These are phyloP conservation scores for Sphenodon punctatus DNA, from an alignment of 2,797 vertebrate species.

Conservation along the genomic window DNA sequence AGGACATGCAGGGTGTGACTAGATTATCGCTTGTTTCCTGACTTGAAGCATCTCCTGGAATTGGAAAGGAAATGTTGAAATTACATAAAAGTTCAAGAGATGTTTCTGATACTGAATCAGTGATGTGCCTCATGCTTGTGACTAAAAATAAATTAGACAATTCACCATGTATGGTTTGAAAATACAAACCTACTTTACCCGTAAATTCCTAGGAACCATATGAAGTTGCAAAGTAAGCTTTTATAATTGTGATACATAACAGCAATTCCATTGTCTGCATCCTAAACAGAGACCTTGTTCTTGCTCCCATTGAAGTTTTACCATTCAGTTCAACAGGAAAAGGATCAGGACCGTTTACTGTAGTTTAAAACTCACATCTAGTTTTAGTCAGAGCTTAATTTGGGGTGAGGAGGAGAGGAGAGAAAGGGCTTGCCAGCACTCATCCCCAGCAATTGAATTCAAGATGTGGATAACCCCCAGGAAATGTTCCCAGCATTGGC, in stretches of 20 bases:
- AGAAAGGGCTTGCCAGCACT: too few relatives aligned
- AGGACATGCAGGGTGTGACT: constrained; percentile 11
- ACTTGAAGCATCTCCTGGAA: constrained; percentile 38
- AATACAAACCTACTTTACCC: neutral
- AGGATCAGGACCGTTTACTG: constrained; percentile 32
- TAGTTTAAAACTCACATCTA: constrained; percentile 48
- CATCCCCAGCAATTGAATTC: too few relatives aligned
- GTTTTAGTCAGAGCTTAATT: too few relatives aligned
- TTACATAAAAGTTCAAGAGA: constrained; percentile 6
- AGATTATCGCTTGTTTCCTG: constrained; percentile 54
- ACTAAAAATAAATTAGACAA: constrained; percentile 1
- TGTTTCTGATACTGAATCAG: neutral
- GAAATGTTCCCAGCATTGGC: too few relatives aligned
- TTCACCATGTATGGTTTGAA: neutral
- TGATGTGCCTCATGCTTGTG: neutral
- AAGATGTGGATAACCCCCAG: too few relatives aligned
- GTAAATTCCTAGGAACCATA: neutral
- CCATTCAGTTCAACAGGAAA: constrained; percentile 24
- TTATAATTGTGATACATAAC: too few relatives aligned
- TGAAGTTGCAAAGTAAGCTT: constrained; percentile 19
- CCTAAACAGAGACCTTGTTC: constrained; percentile 19
- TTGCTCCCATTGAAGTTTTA: constrained; percentile 27
- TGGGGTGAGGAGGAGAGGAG: too few relatives aligned
- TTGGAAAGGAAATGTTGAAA: constrained; percentile 37
- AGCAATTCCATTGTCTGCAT: neutral